Evolutionary conservation across 2,888 invertebrate genomes (phyloP), one percentile per base, ranked within the genome.

Genomic region (Tachina fera): DNA sequence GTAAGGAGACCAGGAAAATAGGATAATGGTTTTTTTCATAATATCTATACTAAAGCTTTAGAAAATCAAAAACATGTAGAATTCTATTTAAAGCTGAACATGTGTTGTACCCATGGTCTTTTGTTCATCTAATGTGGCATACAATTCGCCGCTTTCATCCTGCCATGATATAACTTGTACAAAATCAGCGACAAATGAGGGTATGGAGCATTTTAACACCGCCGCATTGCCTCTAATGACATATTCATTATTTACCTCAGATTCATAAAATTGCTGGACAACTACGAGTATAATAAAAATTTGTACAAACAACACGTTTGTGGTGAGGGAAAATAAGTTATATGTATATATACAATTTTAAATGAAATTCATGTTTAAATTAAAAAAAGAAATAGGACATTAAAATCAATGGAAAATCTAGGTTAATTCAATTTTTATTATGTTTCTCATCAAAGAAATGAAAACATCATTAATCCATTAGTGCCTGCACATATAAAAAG

Each of bases 181-280:
- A 92, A 95, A 96, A 93, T 96, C 96, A 84, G 95, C 95, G 82
- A 96, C 96, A 92, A 96, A 96, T 88, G 95, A 95, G 70, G 96
- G 96, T 88, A 96, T 95, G 90, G 95, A 95, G 93, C 96, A 96
- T 92, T 96, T 96, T 86, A 96, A 92, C 77, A 96, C 94, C 45
- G 95, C 96, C 83, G 95, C 94, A 93, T 96, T 96, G 87, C 96
- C 96, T 79, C 95, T 93, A 89, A 96, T 96, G 84, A 96, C 96
- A 92, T 96, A 96, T 91, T 96, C 96, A 87, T 95, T 95, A 91
- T 95, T 94, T 89, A 96, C 95, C 93, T 96, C 96, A 49, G 96
- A 95, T 90, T 95, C 95, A 92, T 96, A 96, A 90, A 94, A 94
- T 92, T 96, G 96, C 89, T 95, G 95, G 81, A 96, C 96, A 89